Percentiles rank a stretch among this genome's conserved stretches.
phyloP scores from a whole-genome alignment of 1,140 invertebrate species.

The Drosophila asahinai region DNA sequence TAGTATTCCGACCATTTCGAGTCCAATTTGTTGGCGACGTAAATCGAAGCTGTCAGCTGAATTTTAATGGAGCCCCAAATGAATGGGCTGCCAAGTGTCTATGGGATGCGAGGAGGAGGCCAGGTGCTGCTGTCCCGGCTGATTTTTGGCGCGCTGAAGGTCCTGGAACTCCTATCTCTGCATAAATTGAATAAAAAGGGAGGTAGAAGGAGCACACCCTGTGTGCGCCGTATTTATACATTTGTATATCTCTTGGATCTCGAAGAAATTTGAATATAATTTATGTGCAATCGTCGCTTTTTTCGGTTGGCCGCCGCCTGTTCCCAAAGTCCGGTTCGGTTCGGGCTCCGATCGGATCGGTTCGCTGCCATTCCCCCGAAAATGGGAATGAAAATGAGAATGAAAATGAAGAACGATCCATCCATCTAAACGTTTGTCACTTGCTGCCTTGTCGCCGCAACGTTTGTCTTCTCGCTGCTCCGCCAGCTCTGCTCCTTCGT shows the following conservation, averaged over 20 bases:
- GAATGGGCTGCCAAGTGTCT: conserved; percentile 7
- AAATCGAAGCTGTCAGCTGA: conserved; percentile 46
- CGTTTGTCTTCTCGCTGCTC: conserved; percentile 76
- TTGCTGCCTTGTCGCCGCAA: conserved; percentile 77
- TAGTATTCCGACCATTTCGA: conserved; percentile 36
- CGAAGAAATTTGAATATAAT: conserved; percentile 83
- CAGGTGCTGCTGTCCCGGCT: too few species aligned
- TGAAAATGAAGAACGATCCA: conserved; percentile 73
- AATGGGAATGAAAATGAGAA: conserved; percentile 18
- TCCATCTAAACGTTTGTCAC: conserved; percentile 83
- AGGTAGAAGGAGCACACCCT: conserved; percentile 1
- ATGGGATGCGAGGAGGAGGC: neutral
- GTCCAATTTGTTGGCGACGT: conserved; percentile 38
- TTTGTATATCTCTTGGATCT: conserved; percentile 75
- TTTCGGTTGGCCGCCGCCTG: conserved; percentile 62
- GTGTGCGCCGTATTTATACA: conserved; percentile 48
- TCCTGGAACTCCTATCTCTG: conserved; percentile 25
- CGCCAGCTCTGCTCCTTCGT: conserved; percentile 74
- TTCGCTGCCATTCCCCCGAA: conserved; percentile 6
- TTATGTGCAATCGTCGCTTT: conserved; percentile 83
- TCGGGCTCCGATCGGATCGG: neutral
- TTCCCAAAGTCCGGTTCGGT: conserved; percentile 25
- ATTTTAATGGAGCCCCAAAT: conserved; percentile 37
- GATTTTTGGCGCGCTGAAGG: conserved; percentile 42
- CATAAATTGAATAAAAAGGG: conserved; percentile 52